Percentiles rank a stretch among this genome's conserved stretches.
Conservation (phyloP, 2,113 vertebrate species). For the Bos taurus region DNA sequence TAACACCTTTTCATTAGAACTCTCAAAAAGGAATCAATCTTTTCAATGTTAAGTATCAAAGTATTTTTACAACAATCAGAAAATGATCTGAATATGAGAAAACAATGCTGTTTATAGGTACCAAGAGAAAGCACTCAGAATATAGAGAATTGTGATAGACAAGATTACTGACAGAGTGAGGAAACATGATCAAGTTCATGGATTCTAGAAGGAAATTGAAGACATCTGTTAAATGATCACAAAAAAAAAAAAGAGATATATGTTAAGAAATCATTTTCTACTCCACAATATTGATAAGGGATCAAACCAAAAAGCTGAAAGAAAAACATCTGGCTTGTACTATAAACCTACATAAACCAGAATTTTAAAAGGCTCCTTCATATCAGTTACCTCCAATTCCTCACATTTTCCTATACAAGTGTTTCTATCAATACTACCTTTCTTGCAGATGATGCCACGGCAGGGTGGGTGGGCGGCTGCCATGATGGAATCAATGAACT, state of each 20-base stretch:
- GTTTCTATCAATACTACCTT: constrained; percentile 18
- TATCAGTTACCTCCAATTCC: constrained; percentile 29
- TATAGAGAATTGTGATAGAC: neutral
- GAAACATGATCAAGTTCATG: neutral
- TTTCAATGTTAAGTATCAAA: neutral
- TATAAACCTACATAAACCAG: neutral
- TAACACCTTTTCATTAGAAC: neutral
- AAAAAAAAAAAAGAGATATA: neutral
- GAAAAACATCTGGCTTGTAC: neutral
- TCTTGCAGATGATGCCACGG: constrained; percentile 36
- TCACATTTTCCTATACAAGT: constrained; percentile 35
- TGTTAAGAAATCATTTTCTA: neutral
- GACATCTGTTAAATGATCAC: neutral
- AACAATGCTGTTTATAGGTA: neutral
- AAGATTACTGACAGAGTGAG: neutral
- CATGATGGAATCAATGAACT: constrained; percentile 43
- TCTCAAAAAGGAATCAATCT: neutral
- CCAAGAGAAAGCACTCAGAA: neutral
- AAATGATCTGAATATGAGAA: neutral
- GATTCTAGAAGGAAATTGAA: neutral
- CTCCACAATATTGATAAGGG: neutral
- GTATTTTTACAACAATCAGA: neutral
- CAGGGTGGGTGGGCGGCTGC: constrained; percentile 39
- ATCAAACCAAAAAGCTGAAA: neutral
- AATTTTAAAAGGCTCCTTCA: neutral